Evolutionary conservation across 2,113 vertebrate species (phyloP), one percentile per base, ranked within the genome.

Genomic region (Notothenia rossii): DNA sequence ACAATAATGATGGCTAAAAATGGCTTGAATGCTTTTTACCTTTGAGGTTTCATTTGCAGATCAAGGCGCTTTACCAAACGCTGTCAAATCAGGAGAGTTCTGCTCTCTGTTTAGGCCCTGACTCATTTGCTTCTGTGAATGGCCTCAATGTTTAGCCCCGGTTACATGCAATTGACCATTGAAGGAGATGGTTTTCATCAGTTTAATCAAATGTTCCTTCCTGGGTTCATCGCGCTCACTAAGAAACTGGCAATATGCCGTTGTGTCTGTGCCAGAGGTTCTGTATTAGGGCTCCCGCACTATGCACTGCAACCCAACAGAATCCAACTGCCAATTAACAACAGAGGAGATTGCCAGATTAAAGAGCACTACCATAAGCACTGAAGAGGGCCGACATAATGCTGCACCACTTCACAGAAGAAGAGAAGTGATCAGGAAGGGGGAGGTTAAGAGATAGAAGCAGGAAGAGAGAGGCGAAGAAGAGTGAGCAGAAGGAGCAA

Each of bases 301-400:
- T 40, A 67, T 59, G 67, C 74, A n/a, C 56, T 20, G 70, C 64
- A 72, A 75, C 59, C 85, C 51, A 63, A 81, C 82, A 87, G 84
- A 81, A 76, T 90, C 83, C 83, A 65, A 81, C 83, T 53, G 84
- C 86, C 91, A 92, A 89, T 92, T 91, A 92, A 82, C 75, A 87
- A 63, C 74, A 85, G 85, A 84, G 70, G 45, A 84, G 77, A 66
- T 77, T 86, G 77, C 81, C 80, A 82, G 89, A 89, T 93, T 91
- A 89, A 86, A 86, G 83, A 90, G 83, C 81, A 83, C 82, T 53
- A 86, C 84, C 87, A 84, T 82, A 71, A 91, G 82, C 73, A 58
- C 53, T 48, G 81, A 71, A 85, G 86, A 90, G 87, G 65, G 69
- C 86, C 64, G 72, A 82, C 75, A 76, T 70, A 86, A 81, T 73